These are phyloP conservation scores for Platichthys stellatus DNA, from an alignment of 2,113 vertebrate species.

Conservation along the genomic window DNA sequence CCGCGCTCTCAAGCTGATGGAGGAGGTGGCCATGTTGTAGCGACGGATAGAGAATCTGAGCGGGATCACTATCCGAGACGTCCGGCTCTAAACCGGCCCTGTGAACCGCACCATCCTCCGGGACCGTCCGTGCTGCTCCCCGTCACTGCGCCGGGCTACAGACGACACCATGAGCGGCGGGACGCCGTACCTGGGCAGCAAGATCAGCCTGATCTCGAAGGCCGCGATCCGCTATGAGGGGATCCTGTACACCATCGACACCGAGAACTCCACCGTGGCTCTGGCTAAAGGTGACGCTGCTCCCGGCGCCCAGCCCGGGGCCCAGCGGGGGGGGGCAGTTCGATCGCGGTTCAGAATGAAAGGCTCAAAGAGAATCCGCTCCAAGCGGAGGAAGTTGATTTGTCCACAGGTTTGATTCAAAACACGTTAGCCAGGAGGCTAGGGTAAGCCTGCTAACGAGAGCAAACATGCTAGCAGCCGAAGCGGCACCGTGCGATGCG, in stretches of 20 bases:
- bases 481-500: background rate
- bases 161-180: constrained; percentile 83
- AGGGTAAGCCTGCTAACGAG: background rate
- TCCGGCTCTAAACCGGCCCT: background rate
- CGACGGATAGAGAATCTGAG: constrained; percentile 36
- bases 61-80: constrained; percentile 30
- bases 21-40: constrained; percentile 90
- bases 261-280: constrained; percentile 87
- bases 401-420: background rate
- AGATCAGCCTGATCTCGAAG: constrained; percentile 92
- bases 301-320: background rate
- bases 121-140: background rate
- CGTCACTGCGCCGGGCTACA: background rate
- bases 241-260: constrained; percentile 86
- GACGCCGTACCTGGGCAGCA: constrained; percentile 91
- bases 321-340: background rate
- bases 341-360: background rate
- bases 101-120: background rate
- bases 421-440: background rate
- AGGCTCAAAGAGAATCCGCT: background rate
- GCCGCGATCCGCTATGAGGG: constrained; percentile 84
- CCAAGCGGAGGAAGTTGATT: background rate
- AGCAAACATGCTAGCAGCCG: background rate
- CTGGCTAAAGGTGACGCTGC: constrained; percentile 87
- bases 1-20: constrained; percentile 77